Base-by-base conservation (phyloP, 2,113 vertebrate genomes). In the Nematolebias whitei region DNA sequence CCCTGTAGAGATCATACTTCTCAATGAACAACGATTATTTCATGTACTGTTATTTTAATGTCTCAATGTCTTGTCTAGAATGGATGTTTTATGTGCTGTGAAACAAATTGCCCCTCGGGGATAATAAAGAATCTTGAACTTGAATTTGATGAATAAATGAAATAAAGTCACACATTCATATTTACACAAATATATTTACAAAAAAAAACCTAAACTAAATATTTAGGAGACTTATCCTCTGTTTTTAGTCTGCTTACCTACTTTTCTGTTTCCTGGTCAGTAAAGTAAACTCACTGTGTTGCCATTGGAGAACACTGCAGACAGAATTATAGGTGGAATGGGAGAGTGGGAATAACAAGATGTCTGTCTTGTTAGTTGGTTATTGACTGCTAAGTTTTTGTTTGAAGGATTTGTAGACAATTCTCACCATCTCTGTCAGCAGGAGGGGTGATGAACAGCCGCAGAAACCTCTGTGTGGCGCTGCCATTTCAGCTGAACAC, bases 261-360 rank as follows among this genome's bases (percentile, higher is more conserved):
- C 26, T 26, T 45, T 32, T 26, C 47, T 61, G 19, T 52, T 74
- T 72, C 74, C 38, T 63, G 78, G 26, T 58, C 73, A 58, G 49
- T 68, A 58, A 69, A 74, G 19, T n/a, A 11, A 54, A 12, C 44
- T 45, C 4, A 66, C 4, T 44, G 29, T 51, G 29, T 48, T 74
- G n/a, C n/a, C n/a, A 69, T 54, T 32, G 63, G 64, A 65, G 52
- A 69, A 48, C 13, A 29, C 29, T 52, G 4, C 26, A 3, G 5
- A 20, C 15, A 26, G 12, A 47, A 45, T 56, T 57, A 65, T 64
- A 44, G 19, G 61, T 24, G 41, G 35, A 50, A 62, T 29, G 76
- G 60, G 60, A 65, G n/a, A 45, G 3, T 55, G 48, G 50, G 71
- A 68, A 63, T 59, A 50, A 38, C 19, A 41, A 38, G 43, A 7